phyloP scores from a whole-genome alignment of 2,113 vertebrate species.

The Microcebus tavaratra region DNA sequence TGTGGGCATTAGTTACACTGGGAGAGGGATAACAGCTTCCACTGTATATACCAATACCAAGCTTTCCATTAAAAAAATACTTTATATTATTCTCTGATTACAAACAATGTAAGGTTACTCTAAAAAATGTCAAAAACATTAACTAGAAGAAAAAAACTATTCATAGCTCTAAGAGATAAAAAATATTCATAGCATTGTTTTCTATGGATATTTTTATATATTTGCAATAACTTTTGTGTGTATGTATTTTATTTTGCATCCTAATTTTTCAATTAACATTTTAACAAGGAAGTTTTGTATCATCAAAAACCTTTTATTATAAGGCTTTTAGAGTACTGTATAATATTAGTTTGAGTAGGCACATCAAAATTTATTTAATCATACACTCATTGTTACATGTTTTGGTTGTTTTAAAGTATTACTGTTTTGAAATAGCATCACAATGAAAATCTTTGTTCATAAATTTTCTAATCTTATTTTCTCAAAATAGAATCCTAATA shows the following conservation, averaged over 20 bases:
- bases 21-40: background rate
- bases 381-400: background rate
- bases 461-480: slow-evolving; percentile 4
- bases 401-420: background rate
- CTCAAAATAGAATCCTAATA: slow-evolving; percentile 29
- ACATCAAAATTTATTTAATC: background rate
- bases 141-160: background rate
- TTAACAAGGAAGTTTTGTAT: background rate
- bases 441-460: background rate
- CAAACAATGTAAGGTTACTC: background rate
- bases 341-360: background rate
- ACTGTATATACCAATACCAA: background rate
- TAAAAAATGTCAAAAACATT: background rate
- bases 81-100: background rate
- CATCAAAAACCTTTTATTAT: background rate
- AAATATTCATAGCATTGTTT: background rate
- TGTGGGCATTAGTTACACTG: background rate
- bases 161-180: background rate
- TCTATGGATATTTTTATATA: background rate
- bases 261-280: background rate
- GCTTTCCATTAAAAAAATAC: background rate
- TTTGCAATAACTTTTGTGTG: background rate
- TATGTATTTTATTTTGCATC: background rate
- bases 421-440: background rate
- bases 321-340: background rate